Evolutionary conservation across 1,140 invertebrate genomes (phyloP), one percentile per base, ranked within the genome.

Genomic region (Ips typographus): DNA sequence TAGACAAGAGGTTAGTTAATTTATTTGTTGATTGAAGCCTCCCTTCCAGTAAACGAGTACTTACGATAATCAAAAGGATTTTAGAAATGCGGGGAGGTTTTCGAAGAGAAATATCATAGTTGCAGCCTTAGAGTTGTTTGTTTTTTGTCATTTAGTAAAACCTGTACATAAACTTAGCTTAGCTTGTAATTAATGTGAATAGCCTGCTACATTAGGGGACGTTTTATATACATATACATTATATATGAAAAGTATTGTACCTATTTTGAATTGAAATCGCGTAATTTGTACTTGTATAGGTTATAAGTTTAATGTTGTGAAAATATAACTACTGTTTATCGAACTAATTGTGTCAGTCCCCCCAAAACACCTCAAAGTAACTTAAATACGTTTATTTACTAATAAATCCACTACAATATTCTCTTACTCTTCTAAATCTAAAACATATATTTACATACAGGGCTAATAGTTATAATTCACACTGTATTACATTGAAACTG

Each of bases 391-490:
- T 75, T 73, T 75, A 75, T 75, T 74, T 70, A 67, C 72, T 73
- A 75, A 70, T 73, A 57, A 73, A 73, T 73, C 70, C 68, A 70
- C 74, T 75, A 75, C 74, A 75, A 70, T 73, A 69, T 71, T 69
- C 64, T 70, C 40, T 73, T 70, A 74, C 64, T 49, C 49, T 69
- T 40, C 73, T 74, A 72, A 66, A 70, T 65, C 59, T 74, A 72
- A 71, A 76, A 77, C 74, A 77, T 76, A 76, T 77, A 77, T 77
- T 73, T 77, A 77, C 76, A 76, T 72, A 76, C 73, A 74, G 72
- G 64, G 51, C 52, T 57, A 71, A 75, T 57, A 70, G 73, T 22
- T 22, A 22, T 22, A 22, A 22, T 22, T 22, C 22, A 22, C 22
- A 22, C 22, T 22, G 22, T 22, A 22, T 22, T 22, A 22, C 22